Base-by-base conservation (phyloP, 1,140 invertebrate genomes). In the Zeugodacus cucurbitae region DNA sequence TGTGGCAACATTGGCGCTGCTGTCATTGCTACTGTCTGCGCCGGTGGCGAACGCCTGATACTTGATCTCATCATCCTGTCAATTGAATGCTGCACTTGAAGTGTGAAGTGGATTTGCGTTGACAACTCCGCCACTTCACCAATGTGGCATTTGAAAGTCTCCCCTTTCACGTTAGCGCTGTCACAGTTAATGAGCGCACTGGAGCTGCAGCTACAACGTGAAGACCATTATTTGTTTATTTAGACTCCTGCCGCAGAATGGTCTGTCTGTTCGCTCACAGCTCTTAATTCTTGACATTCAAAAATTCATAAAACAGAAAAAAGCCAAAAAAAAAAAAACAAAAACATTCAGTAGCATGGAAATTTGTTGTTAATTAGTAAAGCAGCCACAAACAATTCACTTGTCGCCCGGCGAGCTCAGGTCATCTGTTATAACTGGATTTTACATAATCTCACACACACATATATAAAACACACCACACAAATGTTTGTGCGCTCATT, bases 361-460 rank as follows among this genome's bases (percentile, higher is more conserved):
- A 74, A 74, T 74, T 74, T 74, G 67, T 74, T 74, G 67, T 74
- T 74, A 74, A 74, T 74, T 74, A 74, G 34, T 74, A 74, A 70
- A 74, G 20, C 67, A 74, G 67, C 32, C 34, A 41, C 67, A 74
- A 74, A 22, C 67, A 37, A 74, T 74, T 34, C 67, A 74, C 67
- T 74, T 74, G 67, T 74, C 67, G 67, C 67, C 14, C 17, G 17
- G 67, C 22, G 4, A 74, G 34, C 8, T 41, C 3, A 74, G 67
- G 34, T 37, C 32, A 41, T 74, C 32, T 74, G 32, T 67, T 74
- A 34, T 74, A 74, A 37, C 20, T 74, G 37, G 32, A 74, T 74
- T 74, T 74, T 41, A 74, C 67, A 74, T 74, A 74, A 74, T 37
- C 67, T 5, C 20, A n/a, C 34, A 74, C 67, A 26, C 1, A 22